Percentiles rank a stretch among this genome's conserved stretches.
phyloP scores from a whole-genome alignment of 2,888 invertebrate species.

The Ferdinandea cuprea region DNA sequence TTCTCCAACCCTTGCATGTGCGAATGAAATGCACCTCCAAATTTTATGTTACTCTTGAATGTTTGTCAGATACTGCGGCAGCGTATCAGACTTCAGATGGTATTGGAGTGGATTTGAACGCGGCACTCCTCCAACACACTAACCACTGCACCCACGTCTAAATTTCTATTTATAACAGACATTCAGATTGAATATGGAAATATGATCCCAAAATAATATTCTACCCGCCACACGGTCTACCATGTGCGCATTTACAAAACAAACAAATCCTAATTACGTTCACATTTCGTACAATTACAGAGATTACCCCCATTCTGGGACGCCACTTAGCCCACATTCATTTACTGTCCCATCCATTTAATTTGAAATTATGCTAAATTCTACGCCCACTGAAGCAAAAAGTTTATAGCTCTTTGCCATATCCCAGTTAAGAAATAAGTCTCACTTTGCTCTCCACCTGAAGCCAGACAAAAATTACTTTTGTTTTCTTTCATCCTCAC shows the following conservation, averaged over 20 bases:
- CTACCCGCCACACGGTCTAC: too few relatives aligned
- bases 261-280: neutral
- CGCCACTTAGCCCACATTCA: neutral
- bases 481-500: constrained; percentile 9
- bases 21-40: too few relatives aligned
- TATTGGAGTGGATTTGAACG: too few relatives aligned
- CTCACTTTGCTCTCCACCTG: constrained; percentile 30
- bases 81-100: too few relatives aligned
- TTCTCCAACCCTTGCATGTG: too few relatives aligned
- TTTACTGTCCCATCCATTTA: constrained; percentile 8
- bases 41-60: too few relatives aligned
- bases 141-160: too few relatives aligned
- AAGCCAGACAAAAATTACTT: constrained; percentile 54
- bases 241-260: neutral
- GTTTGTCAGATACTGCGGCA: too few relatives aligned
- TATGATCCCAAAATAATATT: too few relatives aligned
- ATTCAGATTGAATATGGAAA: too few relatives aligned
- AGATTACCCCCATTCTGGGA: neutral
- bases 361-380: constrained; percentile 25
- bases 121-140: too few relatives aligned
- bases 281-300: neutral
- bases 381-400: constrained; percentile 3
- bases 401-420: constrained; percentile 37
- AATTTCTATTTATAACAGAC: too few relatives aligned
- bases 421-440: constrained; percentile 60